Conservation (phyloP, 2,888 invertebrate genomes). For the Phymatocera aterrima region DNA sequence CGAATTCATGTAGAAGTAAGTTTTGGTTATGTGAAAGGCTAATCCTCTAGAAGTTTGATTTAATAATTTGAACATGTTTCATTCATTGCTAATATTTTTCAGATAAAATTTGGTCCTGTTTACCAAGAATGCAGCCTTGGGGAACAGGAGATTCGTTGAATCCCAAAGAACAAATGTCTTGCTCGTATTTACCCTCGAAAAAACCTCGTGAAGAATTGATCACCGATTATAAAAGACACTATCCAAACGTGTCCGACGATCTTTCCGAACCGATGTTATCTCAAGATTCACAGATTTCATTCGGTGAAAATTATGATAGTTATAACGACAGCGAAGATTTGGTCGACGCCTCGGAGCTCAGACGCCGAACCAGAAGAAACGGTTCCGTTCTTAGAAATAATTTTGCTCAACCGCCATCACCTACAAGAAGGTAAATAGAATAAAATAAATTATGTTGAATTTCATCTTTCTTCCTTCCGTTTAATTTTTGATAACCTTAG, state of each 20-base stretch:
- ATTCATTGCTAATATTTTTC: slow-evolving; percentile 28
- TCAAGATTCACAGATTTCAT: slow-evolving; percentile 49
- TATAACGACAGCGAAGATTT: slow-evolving; percentile 52
- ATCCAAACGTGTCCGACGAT: slow-evolving; percentile 59
- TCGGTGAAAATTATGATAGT: slow-evolving; percentile 40
- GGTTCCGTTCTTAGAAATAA: slow-evolving; percentile 39
- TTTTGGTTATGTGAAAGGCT: not conserved
- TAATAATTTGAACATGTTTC: not conserved
- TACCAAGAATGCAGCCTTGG: slow-evolving; percentile 57
- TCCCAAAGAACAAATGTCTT: slow-evolving; percentile 65
- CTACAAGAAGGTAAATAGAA: slow-evolving; percentile 61
- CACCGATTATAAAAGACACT: slow-evolving; percentile 51
- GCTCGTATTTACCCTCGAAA: slow-evolving; percentile 65
- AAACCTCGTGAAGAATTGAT: slow-evolving; percentile 61
- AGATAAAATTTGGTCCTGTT: slow-evolving; percentile 57
- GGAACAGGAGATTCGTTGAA: slow-evolving; percentile 52
- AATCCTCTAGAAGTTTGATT: not conserved
- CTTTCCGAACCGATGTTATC: slow-evolving; percentile 53
- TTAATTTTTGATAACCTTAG: slow-evolving; percentile 13
- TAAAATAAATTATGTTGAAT: not conserved
- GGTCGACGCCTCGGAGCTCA: slow-evolving; percentile 56
- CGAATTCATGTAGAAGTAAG: slow-evolving; percentile 53
- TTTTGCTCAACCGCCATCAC: slow-evolving; percentile 38
- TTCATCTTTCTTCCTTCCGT: not conserved
- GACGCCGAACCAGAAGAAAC: slow-evolving; percentile 49